Evolutionary conservation across 2,113 vertebrate species (phyloP).

Genomic region (Callorhinus ursinus): DNA sequence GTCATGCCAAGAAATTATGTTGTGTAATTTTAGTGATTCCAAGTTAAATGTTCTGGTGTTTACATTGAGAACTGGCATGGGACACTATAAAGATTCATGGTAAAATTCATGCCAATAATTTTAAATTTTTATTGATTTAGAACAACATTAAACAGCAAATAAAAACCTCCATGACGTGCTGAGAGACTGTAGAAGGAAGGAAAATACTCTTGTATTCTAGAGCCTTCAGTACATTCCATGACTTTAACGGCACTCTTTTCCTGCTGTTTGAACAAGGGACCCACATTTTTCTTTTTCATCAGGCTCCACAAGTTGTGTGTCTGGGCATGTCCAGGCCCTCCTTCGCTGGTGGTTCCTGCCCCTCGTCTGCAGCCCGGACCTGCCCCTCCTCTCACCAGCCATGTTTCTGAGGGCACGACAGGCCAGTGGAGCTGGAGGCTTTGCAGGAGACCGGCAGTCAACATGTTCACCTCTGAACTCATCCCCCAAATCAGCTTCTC

Average conservation of each 20-base stretch:
- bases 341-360: not conserved
- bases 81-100: not conserved
- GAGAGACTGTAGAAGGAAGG: not conserved
- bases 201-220: not conserved
- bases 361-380: not conserved
- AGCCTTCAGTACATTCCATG: not conserved
- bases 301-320: not conserved
- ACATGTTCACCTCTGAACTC: not conserved
- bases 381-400: not conserved
- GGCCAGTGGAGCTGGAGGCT: too few species aligned
- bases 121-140: not conserved
- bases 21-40: not conserved
- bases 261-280: not conserved
- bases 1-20: not conserved
- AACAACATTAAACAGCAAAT: conserved; percentile 5
- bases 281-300: not conserved
- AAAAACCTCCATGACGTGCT: not conserved
- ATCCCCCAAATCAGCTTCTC: not conserved
- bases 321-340: not conserved
- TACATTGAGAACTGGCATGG: not conserved
- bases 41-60: not conserved
- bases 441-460: not conserved
- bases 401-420: not conserved
- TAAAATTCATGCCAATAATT: not conserved
- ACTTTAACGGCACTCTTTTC: not conserved